Base-by-base conservation (phyloP, 2,113 vertebrate genomes). In the Gobio gobio region DNA sequence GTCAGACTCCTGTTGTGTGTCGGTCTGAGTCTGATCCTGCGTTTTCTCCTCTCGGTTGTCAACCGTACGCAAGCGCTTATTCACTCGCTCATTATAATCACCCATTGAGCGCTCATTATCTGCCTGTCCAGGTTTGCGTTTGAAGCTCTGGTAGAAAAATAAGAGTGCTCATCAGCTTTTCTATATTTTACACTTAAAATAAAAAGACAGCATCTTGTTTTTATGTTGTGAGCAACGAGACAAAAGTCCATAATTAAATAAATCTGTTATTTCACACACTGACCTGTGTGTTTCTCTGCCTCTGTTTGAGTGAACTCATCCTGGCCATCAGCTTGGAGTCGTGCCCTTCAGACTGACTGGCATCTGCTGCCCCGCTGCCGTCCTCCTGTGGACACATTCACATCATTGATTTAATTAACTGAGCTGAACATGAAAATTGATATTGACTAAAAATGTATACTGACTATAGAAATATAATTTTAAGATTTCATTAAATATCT, bases 311-410 rank as follows among this genome's bases (percentile, higher is more conserved):
- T 66, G 96, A 95, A 63, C 96, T 92, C 93, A 97, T 87, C 18
- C 93, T 94, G 5, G 98, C 96, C 56, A 96, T 94, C 74, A 93
- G 91, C 6, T 94, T 95, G 14, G 98, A 99, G 86, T 97, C 94
- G 10, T 99, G 98, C 2, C 98, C 98, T 90, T 98, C 97, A 47
- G 96, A 94, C 72, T 99, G 96, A 89, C 95, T 97, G 80, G 98
- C 97, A 59, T 98, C 98, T 1, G 97, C 95, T 26, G 96, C 92
- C 88, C 98, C 98, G 40, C 87, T 96, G 33, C 98, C 97, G 0
- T 96, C 95, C 73, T 99, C 97, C 98, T 99, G 85, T 64, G 40
- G 89, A 24, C 59, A n/a, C n/a, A 72, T 59, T 13, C 49, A 24
- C 3, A 8, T 40, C 1, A 40, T 2, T 1, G 10, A 51, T 51